Evolutionary conservation across 2,888 invertebrate species (phyloP), one percentile per base, ranked within the genome.

Genomic region (Pocota personata): DNA sequence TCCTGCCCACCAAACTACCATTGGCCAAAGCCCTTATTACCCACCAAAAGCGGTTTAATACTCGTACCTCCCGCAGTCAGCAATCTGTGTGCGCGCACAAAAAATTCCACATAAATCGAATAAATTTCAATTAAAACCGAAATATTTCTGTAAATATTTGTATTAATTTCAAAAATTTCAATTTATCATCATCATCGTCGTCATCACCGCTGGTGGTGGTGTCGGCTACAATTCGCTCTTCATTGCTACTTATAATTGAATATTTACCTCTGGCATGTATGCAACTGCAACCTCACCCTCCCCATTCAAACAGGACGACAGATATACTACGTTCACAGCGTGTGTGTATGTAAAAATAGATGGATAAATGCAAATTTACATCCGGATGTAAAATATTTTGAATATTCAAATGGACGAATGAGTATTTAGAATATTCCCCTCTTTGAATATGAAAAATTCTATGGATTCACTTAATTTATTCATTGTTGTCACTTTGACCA

Each of bases 71-170:
- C 48, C 21, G 12, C 48, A 40, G 1, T 40, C 14, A 2, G n/a
- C 14, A 46, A 46, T 46, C 19, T 19, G 7, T 48, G 16, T 48
- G 10, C 10, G 19, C 10, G 3, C 10, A 4, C 19, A 12, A 64
- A 10, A 32, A 48, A 19, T 19, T 19, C 32, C 62, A 6, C 55
- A 60, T 64, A 64, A 72, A 60, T 67, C 66, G 52, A 83, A 83
- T 82, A 73, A 84, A 79, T 75, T 84, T 75, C 69, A 79, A 84
- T 84, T 84, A 79, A 84, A 84, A 73, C 27, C 69, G 55, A 69
- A 79, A 84, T 79, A 75, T 69, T 79, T 50, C 43, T 57, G 40
- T 62, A 84, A 84, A 84, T 84, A 79, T 79, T 84, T 79, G 67
- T 69, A 79, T 78, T 66, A 67, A 77, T 64, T 66, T 4, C 43